A percentile compares a stretch with the other conserved stretches of the same genome.
phyloP scores from a whole-genome alignment of 2,797 vertebrate genomes.

The Tapera naevia region DNA sequence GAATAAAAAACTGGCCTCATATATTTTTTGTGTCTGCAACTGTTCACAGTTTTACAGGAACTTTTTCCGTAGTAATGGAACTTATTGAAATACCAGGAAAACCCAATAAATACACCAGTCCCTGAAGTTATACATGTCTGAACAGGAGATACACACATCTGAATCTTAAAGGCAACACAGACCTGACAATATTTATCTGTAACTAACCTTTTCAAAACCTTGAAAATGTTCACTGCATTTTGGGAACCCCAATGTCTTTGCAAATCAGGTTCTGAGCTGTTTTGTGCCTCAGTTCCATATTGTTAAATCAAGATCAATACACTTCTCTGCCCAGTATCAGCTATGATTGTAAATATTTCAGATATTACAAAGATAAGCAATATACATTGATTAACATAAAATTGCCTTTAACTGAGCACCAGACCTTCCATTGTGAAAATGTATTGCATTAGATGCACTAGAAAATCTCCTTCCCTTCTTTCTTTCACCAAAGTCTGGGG shows the following conservation, averaged over 20 bases:
- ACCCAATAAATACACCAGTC: neutral
- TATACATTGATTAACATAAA: neutral
- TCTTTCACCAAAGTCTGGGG: neutral
- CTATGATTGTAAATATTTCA: neutral
- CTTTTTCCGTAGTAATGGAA: neutral
- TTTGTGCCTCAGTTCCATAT: neutral
- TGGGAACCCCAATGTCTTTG: neutral
- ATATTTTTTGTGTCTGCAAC: neutral
- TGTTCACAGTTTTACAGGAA: neutral
- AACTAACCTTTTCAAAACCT: neutral
- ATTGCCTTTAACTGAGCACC: neutral
- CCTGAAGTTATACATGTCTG: neutral
- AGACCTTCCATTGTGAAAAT: neutral
- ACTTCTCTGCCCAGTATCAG: neutral
- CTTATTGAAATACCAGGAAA: neutral
- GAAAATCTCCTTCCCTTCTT: neutral
- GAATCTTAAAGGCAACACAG: neutral
- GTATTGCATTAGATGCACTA: neutral
- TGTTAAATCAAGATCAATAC: neutral
- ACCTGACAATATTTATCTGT: neutral
- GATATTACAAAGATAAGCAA: neutral
- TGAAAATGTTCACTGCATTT: neutral
- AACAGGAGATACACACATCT: neutral
- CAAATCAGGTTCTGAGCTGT: neutral
- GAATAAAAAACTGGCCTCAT: neutral